Percentiles rank a stretch among this genome's conserved stretches.
These are phyloP conservation scores for Carassius auratus DNA, from an alignment of 2,113 vertebrate genomes.

Conservation along the genomic window DNA sequence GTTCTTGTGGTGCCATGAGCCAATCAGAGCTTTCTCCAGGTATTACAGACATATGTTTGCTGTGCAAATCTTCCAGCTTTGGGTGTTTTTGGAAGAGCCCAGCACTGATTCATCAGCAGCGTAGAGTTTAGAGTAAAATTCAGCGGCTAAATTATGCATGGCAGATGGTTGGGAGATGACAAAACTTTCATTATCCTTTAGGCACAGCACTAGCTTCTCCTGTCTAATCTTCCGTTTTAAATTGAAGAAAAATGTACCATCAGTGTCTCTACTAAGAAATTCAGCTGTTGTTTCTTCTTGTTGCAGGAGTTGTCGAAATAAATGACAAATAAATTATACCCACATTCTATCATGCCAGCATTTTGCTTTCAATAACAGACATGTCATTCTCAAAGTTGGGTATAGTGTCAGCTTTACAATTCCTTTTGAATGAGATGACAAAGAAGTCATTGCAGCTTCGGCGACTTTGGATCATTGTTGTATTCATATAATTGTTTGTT, in stretches of 20 bases:
- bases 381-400: not conserved
- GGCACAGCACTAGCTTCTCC: not conserved
- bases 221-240: conserved; percentile 17
- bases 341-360: not conserved
- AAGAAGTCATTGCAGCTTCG: not conserved
- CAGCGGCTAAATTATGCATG: not conserved
- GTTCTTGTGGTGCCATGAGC: not conserved
- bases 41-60: not conserved
- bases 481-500: not conserved
- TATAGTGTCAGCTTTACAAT: not conserved
- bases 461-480: too few relatives aligned
- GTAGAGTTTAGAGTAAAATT: conserved; percentile 10
- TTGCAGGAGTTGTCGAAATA: conserved; percentile 4
- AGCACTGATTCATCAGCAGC: conserved; percentile 7
- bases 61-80: conserved; percentile 18
- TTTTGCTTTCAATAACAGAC: conserved; percentile 1
- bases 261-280: conserved; percentile 9
- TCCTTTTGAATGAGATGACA: not conserved
- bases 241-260: conserved; percentile 21
- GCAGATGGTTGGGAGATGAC: conserved; percentile 19
- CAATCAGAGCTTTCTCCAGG: not conserved
- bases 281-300: conserved; percentile 11
- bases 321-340: conserved; percentile 17
- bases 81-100: conserved; percentile 8
- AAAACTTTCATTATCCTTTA: conserved; percentile 36